Conservation (phyloP, 2,888 invertebrate species). For the Andrena camellia region DNA sequence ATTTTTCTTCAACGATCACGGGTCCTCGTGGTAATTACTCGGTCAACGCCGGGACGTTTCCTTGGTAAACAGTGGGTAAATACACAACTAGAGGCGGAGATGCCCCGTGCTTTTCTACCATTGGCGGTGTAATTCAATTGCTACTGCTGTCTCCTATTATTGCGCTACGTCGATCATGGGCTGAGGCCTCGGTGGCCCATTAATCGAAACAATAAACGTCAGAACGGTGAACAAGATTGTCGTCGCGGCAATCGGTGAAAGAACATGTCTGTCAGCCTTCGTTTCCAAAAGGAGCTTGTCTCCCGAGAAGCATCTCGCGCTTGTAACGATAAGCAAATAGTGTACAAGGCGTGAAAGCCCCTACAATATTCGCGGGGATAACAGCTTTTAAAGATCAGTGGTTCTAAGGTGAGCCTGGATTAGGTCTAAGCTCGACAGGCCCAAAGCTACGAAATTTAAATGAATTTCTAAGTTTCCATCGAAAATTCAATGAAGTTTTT, state of each 20-base stretch:
- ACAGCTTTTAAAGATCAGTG: too few relatives aligned
- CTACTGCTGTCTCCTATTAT: slow-evolving; percentile 33
- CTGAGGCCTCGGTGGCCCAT: slow-evolving; percentile 3
- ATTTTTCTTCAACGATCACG: slow-evolving; percentile 15
- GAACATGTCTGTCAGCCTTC: not conserved
- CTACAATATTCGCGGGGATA: not conserved
- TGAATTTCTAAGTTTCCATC: not conserved
- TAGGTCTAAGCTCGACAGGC: too few relatives aligned
- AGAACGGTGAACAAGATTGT: not conserved
- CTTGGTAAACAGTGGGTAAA: slow-evolving; percentile 38
- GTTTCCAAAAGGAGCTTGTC: not conserved
- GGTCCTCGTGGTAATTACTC: slow-evolving; percentile 19
- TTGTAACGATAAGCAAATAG: slow-evolving; percentile 11
- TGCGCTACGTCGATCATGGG: slow-evolving; percentile 1
- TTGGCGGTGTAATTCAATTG: slow-evolving; percentile 40
- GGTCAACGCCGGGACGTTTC: slow-evolving; percentile 33
- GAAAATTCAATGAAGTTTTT: too few relatives aligned
- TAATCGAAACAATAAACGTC: slow-evolving; percentile 35
- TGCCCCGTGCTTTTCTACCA: slow-evolving; percentile 33
- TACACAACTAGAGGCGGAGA: slow-evolving; percentile 23
- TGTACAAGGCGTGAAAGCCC: not conserved
- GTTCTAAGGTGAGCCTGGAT: too few relatives aligned
- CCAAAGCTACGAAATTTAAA: not conserved
- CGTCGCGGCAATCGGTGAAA: not conserved
- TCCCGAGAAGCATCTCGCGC: not conserved